Conservation (phyloP, 30 jellyfish, hydroid and myxozoan species). For the Aurelia sp. region DNA sequence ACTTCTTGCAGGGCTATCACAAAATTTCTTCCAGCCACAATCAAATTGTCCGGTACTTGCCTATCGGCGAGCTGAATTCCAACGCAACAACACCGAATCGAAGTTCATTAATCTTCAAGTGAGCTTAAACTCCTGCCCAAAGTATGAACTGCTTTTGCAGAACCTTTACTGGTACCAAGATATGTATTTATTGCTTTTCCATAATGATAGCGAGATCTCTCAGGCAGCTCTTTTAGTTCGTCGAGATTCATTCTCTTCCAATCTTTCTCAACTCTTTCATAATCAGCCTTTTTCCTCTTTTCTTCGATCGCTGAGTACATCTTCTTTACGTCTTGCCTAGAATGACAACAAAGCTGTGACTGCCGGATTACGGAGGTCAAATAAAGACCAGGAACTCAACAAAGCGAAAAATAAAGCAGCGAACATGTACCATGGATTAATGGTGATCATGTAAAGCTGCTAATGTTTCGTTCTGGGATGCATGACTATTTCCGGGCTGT, state of each 20-base stretch:
- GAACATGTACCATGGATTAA: too few relatives aligned
- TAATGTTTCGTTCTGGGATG: too few relatives aligned
- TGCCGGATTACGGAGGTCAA: neutral
- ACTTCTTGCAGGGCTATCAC: too few relatives aligned
- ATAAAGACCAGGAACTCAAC: neutral
- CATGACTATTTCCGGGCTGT: too few relatives aligned
- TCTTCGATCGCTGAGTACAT: conserved; percentile 36
- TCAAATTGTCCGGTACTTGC: too few relatives aligned
- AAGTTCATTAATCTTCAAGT: too few relatives aligned
- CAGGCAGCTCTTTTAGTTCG: conserved; percentile 72
- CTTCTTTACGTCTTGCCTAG: conserved; percentile 62
- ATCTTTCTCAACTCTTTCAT: conserved; percentile 60
- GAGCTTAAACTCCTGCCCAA: too few relatives aligned
- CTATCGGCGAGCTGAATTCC: too few relatives aligned
- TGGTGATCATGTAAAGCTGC: too few relatives aligned
- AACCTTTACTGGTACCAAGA: conserved; percentile 76
- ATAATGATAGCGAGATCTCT: conserved; percentile 61
- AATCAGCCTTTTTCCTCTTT: conserved; percentile 46
- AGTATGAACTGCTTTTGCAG: conserved; percentile 30
- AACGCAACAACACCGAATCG: too few relatives aligned
- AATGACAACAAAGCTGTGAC: neutral
- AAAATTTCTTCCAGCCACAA: too few relatives aligned
- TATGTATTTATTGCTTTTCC: conserved; percentile 62
- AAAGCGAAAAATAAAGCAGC: too few relatives aligned
- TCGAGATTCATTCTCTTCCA: conserved; percentile 74